Evolutionary conservation across 37 sponge, comb jelly and placozoan species (phyloP).

Genomic region (Dysidea cf. avara): DNA sequence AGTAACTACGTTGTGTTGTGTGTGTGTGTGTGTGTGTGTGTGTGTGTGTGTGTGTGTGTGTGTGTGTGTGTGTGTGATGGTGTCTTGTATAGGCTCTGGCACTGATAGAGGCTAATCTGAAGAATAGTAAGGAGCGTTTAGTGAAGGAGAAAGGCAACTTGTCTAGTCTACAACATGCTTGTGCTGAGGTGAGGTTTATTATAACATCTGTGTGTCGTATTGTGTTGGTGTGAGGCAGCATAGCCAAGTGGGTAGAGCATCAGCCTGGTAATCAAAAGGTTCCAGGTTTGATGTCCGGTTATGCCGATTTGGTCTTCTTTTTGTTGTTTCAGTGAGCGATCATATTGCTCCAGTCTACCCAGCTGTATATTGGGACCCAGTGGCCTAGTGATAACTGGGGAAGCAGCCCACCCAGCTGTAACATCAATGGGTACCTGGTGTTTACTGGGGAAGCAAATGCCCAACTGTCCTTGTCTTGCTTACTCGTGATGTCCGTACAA

Average conservation of each 20-base stretch:
- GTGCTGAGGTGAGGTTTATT: constrained; percentile 46
- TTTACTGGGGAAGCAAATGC: no score
- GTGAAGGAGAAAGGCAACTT: constrained; percentile 54
- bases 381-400: no score
- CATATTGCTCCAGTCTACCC: no score
- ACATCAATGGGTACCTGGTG: no score
- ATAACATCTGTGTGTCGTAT: not conserved
- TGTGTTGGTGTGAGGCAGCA: not conserved
- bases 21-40: constrained; percentile 3
- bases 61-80: constrained; percentile 15
- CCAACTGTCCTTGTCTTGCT: no score
- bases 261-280: no score
- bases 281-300: no score
- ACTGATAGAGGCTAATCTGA: constrained; percentile 58
- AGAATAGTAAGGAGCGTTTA: constrained; percentile 58
- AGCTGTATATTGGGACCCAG: no score
- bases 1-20: not conserved
- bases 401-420: no score
- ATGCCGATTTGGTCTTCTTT: not conserved
- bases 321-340: not conserved
- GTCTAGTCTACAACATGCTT: constrained; percentile 28
- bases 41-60: constrained; percentile 18
- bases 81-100: constrained; percentile 39
- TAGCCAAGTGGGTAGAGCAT: no score
- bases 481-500: no score